phyloP scores from a whole-genome alignment of 2,113 vertebrate genomes.

The Cnemophilus loriae region DNA sequence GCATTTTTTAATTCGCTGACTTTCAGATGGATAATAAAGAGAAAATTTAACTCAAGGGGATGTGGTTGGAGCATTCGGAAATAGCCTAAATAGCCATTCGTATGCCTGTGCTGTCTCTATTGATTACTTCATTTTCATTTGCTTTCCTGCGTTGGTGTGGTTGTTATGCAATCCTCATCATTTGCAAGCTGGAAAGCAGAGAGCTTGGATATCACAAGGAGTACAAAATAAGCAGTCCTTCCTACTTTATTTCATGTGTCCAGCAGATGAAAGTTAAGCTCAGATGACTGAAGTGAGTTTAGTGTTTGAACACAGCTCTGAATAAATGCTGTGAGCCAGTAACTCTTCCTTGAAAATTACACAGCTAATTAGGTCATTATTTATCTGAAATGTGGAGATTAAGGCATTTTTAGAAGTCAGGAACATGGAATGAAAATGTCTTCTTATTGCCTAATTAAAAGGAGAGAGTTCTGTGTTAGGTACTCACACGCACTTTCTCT shows the following conservation, averaged over 20 bases:
- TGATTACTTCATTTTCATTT: constrained; percentile 29
- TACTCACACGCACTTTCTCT: neutral
- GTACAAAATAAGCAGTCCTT: neutral
- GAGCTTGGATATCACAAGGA: neutral
- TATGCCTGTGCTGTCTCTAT: constrained; percentile 1
- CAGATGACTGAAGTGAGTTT: neutral
- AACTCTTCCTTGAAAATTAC: neutral
- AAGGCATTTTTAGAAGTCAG: neutral
- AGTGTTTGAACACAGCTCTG: neutral
- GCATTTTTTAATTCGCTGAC: constrained; percentile 8
- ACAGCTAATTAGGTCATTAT: neutral
- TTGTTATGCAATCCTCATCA: neutral
- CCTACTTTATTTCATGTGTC: neutral
- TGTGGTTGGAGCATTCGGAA: neutral
- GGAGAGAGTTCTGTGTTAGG: neutral
- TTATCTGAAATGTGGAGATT: neutral
- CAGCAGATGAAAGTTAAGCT: neutral
- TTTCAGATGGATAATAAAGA: neutral
- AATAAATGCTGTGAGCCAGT: neutral
- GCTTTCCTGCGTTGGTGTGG: neutral
- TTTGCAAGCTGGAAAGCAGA: neutral
- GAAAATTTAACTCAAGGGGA: neutral
- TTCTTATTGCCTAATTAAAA: neutral
- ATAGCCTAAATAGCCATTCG: neutral
- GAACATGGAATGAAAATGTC: neutral